These are phyloP conservation scores for Aromia moschata DNA, from an alignment of 2,888 invertebrate species.

Conservation along the genomic window DNA sequence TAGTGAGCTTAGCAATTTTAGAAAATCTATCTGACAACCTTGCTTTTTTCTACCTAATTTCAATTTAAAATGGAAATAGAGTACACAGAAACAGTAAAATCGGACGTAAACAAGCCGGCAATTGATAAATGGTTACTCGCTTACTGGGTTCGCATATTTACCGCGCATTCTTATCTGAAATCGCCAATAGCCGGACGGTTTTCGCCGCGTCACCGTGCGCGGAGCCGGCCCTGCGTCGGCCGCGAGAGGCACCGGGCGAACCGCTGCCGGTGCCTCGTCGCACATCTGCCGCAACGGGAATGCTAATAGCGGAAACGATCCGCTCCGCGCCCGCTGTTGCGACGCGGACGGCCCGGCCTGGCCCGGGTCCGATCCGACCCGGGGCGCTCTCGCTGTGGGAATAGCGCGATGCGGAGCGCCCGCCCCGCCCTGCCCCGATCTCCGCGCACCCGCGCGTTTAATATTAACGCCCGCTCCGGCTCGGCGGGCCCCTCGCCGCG, in stretches of 20 bases:
- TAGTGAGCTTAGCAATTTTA: too few relatives aligned
- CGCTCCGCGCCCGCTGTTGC: slow-evolving; percentile 46
- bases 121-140: too few relatives aligned
- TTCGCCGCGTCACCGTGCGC: background rate
- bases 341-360: slow-evolving; percentile 38
- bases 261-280: too few relatives aligned
- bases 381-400: slow-evolving; percentile 31
- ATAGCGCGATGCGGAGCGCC: slow-evolving; percentile 41
- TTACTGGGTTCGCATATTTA: too few relatives aligned
- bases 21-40: too few relatives aligned
- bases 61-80: too few relatives aligned
- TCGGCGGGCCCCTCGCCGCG: background rate
- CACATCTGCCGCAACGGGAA: slow-evolving; percentile 57
- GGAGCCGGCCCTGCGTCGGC: background rate
- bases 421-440: slow-evolving; percentile 38
- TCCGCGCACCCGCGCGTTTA: slow-evolving; percentile 23
- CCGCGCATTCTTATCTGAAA: too few relatives aligned
- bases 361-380: slow-evolving; percentile 38
- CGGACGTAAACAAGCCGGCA: too few relatives aligned
- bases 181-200: too few relatives aligned
- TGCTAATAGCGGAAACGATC: slow-evolving; percentile 58
- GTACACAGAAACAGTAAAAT: too few relatives aligned
- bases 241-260: slow-evolving; percentile 8
- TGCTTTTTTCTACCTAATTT: too few relatives aligned
- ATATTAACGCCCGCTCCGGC: slow-evolving; percentile 23